A percentile compares a stretch with the other conserved stretches of the same genome.
Evolutionary conservation across 2,888 invertebrate genomes (phyloP).

Genomic region (Caenorhabditis auriculariae): DNA sequence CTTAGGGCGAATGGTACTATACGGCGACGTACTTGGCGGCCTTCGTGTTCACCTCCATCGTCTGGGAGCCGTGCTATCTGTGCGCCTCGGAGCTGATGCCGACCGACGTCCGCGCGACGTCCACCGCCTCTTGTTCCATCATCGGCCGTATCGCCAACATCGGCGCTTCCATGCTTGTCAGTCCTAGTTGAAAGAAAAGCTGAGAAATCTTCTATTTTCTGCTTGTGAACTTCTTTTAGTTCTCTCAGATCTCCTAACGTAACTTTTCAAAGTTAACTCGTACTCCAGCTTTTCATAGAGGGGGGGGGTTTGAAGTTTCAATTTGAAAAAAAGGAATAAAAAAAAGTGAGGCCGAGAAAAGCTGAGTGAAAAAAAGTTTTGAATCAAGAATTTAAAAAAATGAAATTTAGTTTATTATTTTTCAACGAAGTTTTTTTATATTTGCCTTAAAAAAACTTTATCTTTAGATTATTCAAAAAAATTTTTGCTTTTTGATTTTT

Average conservation of each 20-base stretch:
- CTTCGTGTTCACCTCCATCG: conserved; percentile 44
- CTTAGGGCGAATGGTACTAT: conserved; percentile 40
- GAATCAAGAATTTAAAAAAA: too few species aligned
- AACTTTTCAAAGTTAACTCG: too few species aligned
- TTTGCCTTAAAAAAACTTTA: background rate
- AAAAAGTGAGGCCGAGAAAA: too few species aligned
- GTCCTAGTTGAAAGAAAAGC: background rate
- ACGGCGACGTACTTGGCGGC: conserved; percentile 36
- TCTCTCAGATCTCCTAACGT: background rate
- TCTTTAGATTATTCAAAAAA: too few species aligned
- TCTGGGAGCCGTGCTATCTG: conserved; percentile 43
- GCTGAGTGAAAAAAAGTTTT: too few species aligned
- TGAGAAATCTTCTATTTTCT: background rate
- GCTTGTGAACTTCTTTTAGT: background rate
- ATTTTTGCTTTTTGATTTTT: background rate
- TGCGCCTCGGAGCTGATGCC: conserved; percentile 44
- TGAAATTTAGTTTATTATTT: background rate
- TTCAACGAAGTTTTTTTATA: background rate
- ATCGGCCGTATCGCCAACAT: conserved; percentile 42
- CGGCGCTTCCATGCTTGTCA: conserved; percentile 38
- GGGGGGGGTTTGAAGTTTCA: too few species aligned
- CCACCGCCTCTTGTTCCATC: conserved; percentile 41
- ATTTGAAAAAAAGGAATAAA: too few species aligned
- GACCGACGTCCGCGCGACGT: conserved; percentile 44
- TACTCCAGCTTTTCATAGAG: too few species aligned